phyloP scores from a whole-genome alignment of 2,113 vertebrate species.

The Crotalus tigris region DNA sequence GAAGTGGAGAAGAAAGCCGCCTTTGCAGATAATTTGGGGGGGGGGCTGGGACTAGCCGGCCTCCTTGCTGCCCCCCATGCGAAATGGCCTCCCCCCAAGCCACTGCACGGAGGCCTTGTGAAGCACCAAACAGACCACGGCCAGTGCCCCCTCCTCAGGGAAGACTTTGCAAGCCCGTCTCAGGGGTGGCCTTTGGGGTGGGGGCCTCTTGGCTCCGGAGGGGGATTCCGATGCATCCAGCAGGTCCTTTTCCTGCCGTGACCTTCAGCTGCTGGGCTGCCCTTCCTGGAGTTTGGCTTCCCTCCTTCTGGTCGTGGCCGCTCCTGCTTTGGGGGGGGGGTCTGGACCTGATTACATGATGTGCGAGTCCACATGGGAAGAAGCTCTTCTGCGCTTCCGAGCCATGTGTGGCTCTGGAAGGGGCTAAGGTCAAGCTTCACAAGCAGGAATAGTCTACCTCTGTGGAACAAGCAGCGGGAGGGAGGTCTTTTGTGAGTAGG shows the following conservation, averaged over 20 bases:
- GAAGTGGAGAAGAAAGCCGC: not conserved
- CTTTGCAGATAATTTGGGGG: not conserved
- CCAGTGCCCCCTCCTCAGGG: too few species aligned
- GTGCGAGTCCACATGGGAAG: too few species aligned
- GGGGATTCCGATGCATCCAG: not conserved
- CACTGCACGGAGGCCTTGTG: not conserved
- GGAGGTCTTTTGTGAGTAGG: not conserved
- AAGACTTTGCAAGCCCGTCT: not conserved
- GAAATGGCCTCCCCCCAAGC: not conserved
- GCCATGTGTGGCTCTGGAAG: not conserved
- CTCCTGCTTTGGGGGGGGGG: not conserved
- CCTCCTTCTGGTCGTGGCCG: too few species aligned
- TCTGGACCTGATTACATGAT: not conserved
- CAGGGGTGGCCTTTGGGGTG: not conserved
- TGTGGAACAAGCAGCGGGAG: not conserved
- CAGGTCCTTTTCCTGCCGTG: not conserved
- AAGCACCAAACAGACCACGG: not conserved
- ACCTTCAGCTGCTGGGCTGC: not conserved
- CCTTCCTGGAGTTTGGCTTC: not conserved
- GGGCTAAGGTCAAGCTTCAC: not conserved
- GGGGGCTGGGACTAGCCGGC: not conserved
- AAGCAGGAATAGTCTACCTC: not conserved
- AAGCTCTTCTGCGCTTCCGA: not conserved
- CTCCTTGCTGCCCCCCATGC: not conserved
- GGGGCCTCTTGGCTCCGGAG: not conserved